A percentile compares a stretch with the other conserved stretches of the same genome.
phyloP scores from a whole-genome alignment of 2,113 vertebrate genomes.

The Alces alces region DNA sequence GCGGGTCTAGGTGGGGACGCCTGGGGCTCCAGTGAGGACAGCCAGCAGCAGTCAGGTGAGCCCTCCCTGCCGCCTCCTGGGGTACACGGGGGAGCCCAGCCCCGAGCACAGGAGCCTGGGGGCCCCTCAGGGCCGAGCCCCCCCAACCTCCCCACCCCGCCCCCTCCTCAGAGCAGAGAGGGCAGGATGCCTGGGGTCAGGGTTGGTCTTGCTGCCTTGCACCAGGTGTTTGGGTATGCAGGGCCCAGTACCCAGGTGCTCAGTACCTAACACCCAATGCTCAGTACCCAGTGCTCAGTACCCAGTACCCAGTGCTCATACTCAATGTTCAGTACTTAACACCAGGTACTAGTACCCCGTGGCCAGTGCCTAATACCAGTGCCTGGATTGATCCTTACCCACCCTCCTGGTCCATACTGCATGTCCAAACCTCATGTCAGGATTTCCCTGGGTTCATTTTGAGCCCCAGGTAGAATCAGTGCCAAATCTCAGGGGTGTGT shows the following conservation, averaged over 20 bases:
- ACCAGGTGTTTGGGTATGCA: background rate
- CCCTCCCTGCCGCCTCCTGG: rapidly evolving
- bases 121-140: background rate
- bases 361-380: background rate
- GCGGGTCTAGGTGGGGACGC: rapidly evolving
- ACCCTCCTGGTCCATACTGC: background rate
- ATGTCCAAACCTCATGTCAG: rapidly evolving
- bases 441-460: rapidly evolving
- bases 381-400: background rate
- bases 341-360: no score
- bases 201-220: background rate
- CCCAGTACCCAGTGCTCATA: background rate
- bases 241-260: background rate
- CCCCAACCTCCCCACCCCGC: background rate
- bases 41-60: rapidly evolving
- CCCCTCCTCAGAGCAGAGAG: background rate
- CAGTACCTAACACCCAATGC: no score
- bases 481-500: no score
- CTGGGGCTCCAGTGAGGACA: no score
- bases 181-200: rapidly evolving
- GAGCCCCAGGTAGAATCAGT: no score
- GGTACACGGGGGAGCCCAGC: rapidly evolving
- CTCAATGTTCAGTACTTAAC: rapidly evolving
- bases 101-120: rapidly evolving
- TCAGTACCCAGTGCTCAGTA: background rate